Evolutionary conservation across 2,113 vertebrate species (phyloP), one percentile per base, ranked within the genome.

Genomic region (Larimichthys polyactis): DNA sequence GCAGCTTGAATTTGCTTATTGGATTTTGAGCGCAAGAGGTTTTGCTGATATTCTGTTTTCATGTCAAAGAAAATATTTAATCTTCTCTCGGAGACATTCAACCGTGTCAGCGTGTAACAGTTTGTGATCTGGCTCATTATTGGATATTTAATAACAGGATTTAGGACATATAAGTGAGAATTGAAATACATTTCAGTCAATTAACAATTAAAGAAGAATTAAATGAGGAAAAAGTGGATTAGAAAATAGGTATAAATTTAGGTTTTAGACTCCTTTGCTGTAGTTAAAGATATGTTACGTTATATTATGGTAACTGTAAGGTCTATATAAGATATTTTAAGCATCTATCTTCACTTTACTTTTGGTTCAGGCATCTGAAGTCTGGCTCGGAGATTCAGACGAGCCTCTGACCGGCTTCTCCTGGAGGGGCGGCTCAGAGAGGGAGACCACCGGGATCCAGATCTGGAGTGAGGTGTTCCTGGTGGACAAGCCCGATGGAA

Each of bases 381-480:
- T 92, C 71, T 99, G 98, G 98, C 85, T 99, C 60, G 98, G 98
- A 19, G 96, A 97, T 32, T 89, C 96, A 48, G 97, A 99, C 0
- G 97, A 98, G 85, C 98, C 98, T 0, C 91, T 99, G 92, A 99
- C 97, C 0, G 98, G 98, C 14, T 99, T 99, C 93, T 98, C 98
- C 58, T 99, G 98, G 98, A 94, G 98, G 88, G 98, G 98, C 1
- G 98, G 98, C 0, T 99, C 98, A 0, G 98, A 99, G 91, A 91
- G 98, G 78, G 98, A 99, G 91, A 99, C 98, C 0, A 99, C 98
- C 0, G 98, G 98, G 75, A 99, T 99, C 77, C 98, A 99, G 93
- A 98, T 99, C 66, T 99, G 98, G 98, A 99, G 97, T 0, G 98
- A 99, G 79, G 86, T 99, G 75, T 99, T 99, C 87, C 95, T 98